Evolutionary conservation across 2,113 vertebrate genomes (phyloP), one percentile per base, ranked within the genome.

Genomic region (Prochilodus magdalenae): DNA sequence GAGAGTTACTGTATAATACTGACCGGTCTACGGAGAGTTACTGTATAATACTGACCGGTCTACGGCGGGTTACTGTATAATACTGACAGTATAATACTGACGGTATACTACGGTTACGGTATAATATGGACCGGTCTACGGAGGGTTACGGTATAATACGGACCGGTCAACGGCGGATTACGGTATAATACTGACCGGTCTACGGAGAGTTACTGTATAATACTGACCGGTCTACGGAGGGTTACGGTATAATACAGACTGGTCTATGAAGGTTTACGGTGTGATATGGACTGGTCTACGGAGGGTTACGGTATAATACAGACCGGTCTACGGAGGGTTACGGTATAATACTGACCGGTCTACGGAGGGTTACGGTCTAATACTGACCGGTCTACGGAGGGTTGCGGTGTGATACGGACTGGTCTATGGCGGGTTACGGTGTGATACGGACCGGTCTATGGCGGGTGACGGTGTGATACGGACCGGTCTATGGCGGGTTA

Each of bases 391-490:
- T 97, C 95, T 92, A 92, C 87, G 29, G 0, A 89, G 1, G 97
- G 97, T 30, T 92, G 2, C n/a, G n/a, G n/a, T n/a, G n/a, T n/a
- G n/a, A 2, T 2, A 51, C 14, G 29, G 18, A 53, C 11, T 29
- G 73, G 98, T 97, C 95, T 92, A 92, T 87, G 0, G 92, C 89
- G 1, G 97, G 97, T 30, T 92, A n/a, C n/a, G n/a, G n/a, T n/a
- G n/a, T n/a, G n/a, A n/a, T n/a, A n/a, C n/a, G n/a, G n/a, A 53
- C 11, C 26, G 73, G 98, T 97, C 95, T 92, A 92, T 87, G 0
- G 92, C 89, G 1, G 97, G 97, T n/a, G n/a, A n/a, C n/a, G n/a
- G n/a, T n/a, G n/a, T n/a, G n/a, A n/a, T n/a, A n/a, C n/a, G n/a
- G n/a, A n/a, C n/a, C n/a, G n/a, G n/a, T n/a, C n/a, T n/a, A n/a